Conservation (phyloP, 2,797 vertebrate genomes). For the Botia almorhae region DNA sequence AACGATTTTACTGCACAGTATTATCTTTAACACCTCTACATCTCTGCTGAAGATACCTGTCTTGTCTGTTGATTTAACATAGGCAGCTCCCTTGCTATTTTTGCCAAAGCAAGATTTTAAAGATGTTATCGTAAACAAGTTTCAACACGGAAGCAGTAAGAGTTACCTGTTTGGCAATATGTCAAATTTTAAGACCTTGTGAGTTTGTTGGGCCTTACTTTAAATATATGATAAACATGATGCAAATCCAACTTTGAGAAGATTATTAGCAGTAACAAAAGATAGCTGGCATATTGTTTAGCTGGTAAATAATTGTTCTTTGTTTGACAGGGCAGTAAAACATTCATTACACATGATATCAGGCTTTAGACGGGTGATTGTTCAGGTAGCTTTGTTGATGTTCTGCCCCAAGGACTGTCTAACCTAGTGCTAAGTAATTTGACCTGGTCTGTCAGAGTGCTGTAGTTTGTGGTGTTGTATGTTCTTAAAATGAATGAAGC, state of each 20-base stretch:
- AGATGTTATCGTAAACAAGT: conserved; percentile 64
- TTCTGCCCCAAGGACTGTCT: conserved; percentile 38
- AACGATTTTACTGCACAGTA: conserved; percentile 69
- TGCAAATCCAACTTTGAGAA: background rate
- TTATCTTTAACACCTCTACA: conserved; percentile 75
- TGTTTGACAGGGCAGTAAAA: conserved; percentile 16
- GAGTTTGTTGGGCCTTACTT: background rate
- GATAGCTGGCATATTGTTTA: background rate
- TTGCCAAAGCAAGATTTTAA: conserved; percentile 64
- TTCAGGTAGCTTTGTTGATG: conserved; percentile 41
- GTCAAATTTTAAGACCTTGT: background rate
- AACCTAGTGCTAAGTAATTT: conserved; percentile 42
- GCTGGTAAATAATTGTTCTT: conserved; percentile 8
- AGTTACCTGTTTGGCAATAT: conserved; percentile 42
- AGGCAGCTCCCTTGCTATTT: conserved; percentile 50
- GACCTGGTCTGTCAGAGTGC: conserved; percentile 35
- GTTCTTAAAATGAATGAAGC: background rate
- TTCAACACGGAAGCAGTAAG: conserved; percentile 62
- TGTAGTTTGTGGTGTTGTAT: conserved; percentile 22
- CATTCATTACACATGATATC: conserved; percentile 42
- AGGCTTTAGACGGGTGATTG: conserved; percentile 32
- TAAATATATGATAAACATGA: background rate
- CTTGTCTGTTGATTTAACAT: conserved; percentile 65
- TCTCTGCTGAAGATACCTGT: conserved; percentile 64
- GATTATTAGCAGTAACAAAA: background rate